Percentiles rank a stretch among this genome's conserved stretches.
phyloP scores from a whole-genome alignment of 2,113 vertebrate genomes.

The Rhynchomys soricoides region DNA sequence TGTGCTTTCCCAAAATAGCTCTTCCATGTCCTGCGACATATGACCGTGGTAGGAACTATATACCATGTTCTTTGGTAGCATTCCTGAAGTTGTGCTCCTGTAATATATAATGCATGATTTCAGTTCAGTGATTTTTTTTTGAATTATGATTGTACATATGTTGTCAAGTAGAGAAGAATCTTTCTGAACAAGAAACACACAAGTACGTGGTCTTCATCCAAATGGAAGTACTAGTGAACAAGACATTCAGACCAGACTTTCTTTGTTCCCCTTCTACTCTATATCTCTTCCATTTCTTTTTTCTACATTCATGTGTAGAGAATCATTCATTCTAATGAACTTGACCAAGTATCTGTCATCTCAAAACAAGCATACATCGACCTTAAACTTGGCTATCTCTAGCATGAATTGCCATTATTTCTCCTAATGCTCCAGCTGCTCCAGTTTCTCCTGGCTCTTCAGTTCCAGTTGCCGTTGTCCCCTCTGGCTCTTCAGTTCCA shows the following conservation, averaged over 20 bases:
- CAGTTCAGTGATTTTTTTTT: neutral
- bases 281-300: slow-evolving; percentile 47
- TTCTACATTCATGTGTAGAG: slow-evolving; percentile 49
- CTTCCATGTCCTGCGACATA: neutral
- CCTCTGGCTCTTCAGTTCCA: slow-evolving; percentile 79
- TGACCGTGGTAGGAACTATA: neutral
- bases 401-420: slow-evolving; percentile 81
- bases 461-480: slow-evolving; percentile 78
- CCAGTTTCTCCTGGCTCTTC: slow-evolving; percentile 79
- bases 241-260: neutral
- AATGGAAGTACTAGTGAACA: neutral
- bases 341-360: neutral
- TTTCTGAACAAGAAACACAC: neutral
- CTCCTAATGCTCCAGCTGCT: slow-evolving; percentile 82
- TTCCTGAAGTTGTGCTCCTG: neutral
- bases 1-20: neutral
- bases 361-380: slow-evolving; percentile 15
- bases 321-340: slow-evolving; percentile 55
- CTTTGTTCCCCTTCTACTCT: slow-evolving; percentile 14
- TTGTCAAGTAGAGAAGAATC: slow-evolving; percentile 10
- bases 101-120: neutral
- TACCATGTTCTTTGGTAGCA: neutral
- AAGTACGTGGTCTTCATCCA: slow-evolving; percentile 22
- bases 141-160: neutral
- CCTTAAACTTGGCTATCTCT: slow-evolving; percentile 70